Evolutionary conservation across 2,797 vertebrate species (phyloP).

Genomic region (Sebastes elongatus): DNA sequence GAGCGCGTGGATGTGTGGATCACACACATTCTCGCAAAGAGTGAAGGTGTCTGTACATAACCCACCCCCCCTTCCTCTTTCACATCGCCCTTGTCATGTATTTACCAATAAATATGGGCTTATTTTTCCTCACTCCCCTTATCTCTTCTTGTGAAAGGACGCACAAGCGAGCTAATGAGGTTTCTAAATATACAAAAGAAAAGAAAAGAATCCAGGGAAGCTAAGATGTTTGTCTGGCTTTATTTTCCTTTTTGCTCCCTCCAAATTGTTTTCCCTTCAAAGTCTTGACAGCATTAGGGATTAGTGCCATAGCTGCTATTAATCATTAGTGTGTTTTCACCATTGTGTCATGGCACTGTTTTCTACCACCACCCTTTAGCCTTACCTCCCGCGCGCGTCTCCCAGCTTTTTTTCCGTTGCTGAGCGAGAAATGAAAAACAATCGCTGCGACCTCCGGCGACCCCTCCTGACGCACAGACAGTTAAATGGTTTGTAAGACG

Average conservation of each 20-base stretch:
- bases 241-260: conserved; percentile 36
- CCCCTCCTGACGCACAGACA: conserved; percentile 88
- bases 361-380: conserved; percentile 30
- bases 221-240: conserved; percentile 61
- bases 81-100: conserved; percentile 11
- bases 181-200: conserved; percentile 58
- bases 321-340: conserved; percentile 78
- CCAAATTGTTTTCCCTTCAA: conserved; percentile 74
- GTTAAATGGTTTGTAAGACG: conserved; percentile 95
- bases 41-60: conserved; percentile 47
- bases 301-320: conserved; percentile 75
- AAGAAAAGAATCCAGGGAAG: conserved; percentile 33
- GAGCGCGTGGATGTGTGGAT: conserved; percentile 61
- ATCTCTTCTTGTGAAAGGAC: conserved; percentile 44
- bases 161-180: conserved; percentile 61
- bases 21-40: conserved; percentile 65
- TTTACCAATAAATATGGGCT: conserved; percentile 42
- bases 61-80: not conserved
- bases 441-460: conserved; percentile 85
- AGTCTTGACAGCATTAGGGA: conserved; percentile 75
- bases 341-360: conserved; percentile 69
- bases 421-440: conserved; percentile 79
- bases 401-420: conserved; percentile 18
- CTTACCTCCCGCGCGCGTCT: conserved; percentile 38
- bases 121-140: conserved; percentile 33